Conservation (phyloP, 2,888 invertebrate genomes). For the Hermaeophaga mercurialis region DNA sequence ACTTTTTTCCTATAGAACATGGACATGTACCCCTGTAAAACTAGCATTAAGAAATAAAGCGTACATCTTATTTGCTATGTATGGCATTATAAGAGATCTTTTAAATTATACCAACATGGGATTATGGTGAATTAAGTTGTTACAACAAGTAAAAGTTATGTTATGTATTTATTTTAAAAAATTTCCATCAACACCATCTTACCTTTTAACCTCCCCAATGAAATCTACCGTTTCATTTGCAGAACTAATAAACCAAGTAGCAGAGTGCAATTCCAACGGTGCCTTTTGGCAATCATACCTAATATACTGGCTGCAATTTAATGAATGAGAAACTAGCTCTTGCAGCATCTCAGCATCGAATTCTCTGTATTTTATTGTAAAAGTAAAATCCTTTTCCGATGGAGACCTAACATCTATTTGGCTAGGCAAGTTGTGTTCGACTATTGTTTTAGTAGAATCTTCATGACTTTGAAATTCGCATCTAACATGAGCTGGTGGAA, state of each 20-base stretch:
- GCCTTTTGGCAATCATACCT: constrained; percentile 91
- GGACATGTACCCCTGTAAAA: constrained; percentile 71
- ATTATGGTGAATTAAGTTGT: neutral
- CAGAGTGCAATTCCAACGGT: constrained; percentile 82
- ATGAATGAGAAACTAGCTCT: constrained; percentile 85
- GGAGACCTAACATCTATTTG: constrained; percentile 86
- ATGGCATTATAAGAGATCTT: no score
- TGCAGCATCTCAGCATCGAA: constrained; percentile 91
- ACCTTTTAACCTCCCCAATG: constrained; percentile 83
- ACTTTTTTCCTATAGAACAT: constrained; percentile 78
- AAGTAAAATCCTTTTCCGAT: constrained; percentile 79
- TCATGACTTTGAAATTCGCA: constrained; percentile 90
- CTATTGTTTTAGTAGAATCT: constrained; percentile 84
- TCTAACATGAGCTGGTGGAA: constrained; percentile 89
- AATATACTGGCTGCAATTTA: constrained; percentile 87
- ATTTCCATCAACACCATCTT: constrained; percentile 39
- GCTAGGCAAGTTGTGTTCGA: constrained; percentile 88
- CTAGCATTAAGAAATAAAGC: constrained; percentile 36
- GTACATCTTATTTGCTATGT: constrained; percentile 18
- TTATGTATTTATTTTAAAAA: neutral
- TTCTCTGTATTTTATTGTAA: constrained; percentile 85
- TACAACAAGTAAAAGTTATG: neutral
- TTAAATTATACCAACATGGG: no score
- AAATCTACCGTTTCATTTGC: constrained; percentile 77
- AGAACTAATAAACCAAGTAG: constrained; percentile 88